Conservation (phyloP, 2,888 invertebrate genomes). For the Allygus modestus region DNA sequence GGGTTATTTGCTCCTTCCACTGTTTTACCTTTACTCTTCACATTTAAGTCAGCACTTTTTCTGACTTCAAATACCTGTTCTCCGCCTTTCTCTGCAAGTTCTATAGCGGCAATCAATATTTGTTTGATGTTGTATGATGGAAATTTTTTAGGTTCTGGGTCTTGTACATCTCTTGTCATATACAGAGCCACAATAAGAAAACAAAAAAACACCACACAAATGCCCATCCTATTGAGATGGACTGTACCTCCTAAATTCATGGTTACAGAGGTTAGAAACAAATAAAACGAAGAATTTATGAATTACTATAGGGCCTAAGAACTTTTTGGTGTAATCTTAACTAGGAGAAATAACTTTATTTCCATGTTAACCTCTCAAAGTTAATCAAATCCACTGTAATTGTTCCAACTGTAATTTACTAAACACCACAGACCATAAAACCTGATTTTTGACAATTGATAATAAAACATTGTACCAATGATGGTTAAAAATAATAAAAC, state of each 20-base stretch:
- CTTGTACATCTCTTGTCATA: slow-evolving; percentile 67
- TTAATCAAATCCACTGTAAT: too few species aligned
- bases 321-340: too few species aligned
- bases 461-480: too few species aligned
- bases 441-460: too few species aligned
- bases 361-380: too few species aligned
- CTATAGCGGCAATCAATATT: slow-evolving; percentile 86
- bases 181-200: slow-evolving; percentile 71
- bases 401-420: too few species aligned
- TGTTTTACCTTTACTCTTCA: slow-evolving; percentile 91
- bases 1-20: slow-evolving; percentile 92
- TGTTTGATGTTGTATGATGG: slow-evolving; percentile 78
- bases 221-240: slow-evolving; percentile 78
- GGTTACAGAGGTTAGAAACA: slow-evolving; percentile 41
- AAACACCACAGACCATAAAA: too few species aligned
- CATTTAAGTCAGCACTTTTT: slow-evolving; percentile 74
- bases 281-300: too few species aligned
- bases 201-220: slow-evolving; percentile 69
- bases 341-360: too few species aligned
- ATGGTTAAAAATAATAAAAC: too few species aligned
- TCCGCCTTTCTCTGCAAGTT: slow-evolving; percentile 90
- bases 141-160: slow-evolving; percentile 32
- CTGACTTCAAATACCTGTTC: slow-evolving; percentile 82
- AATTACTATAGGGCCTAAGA: too few species aligned
- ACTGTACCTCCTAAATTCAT: slow-evolving; percentile 85